These are phyloP conservation scores for Drosophila prostipennis DNA, from an alignment of 2,888 invertebrate genomes.

Conservation along the genomic window DNA sequence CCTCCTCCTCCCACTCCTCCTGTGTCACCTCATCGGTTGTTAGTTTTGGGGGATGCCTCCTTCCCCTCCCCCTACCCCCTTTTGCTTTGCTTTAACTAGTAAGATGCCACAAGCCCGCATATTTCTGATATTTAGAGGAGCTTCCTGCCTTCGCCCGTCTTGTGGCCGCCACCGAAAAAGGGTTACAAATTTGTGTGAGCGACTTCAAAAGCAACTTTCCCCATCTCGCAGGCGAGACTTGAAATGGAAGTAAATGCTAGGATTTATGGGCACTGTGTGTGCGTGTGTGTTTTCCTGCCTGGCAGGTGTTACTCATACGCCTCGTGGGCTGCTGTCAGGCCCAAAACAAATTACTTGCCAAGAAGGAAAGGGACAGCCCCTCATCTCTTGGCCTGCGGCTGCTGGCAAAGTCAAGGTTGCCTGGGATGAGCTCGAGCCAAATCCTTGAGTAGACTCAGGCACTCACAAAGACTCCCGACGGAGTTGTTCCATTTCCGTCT, in stretches of 20 bases:
- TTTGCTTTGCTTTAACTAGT: constrained; percentile 61
- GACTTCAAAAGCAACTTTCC: constrained; percentile 73
- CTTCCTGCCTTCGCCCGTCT: constrained; percentile 33
- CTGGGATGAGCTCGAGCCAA: constrained; percentile 38
- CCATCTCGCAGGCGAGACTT: constrained; percentile 19
- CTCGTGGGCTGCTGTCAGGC: constrained; percentile 52
- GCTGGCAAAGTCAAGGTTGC: constrained; percentile 69
- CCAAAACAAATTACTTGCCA: constrained; percentile 72
- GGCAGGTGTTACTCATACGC: constrained; percentile 72
- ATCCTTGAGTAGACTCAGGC: constrained; percentile 3
- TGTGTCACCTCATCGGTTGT: constrained; percentile 23
- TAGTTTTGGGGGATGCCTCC: constrained; percentile 33
- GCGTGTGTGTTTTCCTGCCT: constrained; percentile 17
- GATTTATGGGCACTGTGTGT: constrained; percentile 64
- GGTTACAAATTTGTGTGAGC: constrained; percentile 58
- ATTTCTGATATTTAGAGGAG: constrained; percentile 58
- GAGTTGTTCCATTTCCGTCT: constrained; percentile 57
- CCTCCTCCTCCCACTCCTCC: background rate
- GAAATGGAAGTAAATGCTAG: constrained; percentile 74
- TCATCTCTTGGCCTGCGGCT: constrained; percentile 24
- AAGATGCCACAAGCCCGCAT: constrained; percentile 75
- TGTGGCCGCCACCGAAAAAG: constrained; percentile 57
- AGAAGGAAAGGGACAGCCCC: constrained; percentile 6
- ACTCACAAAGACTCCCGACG: constrained; percentile 63
- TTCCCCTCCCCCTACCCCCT: constrained; percentile 12